Evolutionary conservation across 1,140 invertebrate genomes (phyloP).

Genomic region (Dolichoris vasculosae): DNA sequence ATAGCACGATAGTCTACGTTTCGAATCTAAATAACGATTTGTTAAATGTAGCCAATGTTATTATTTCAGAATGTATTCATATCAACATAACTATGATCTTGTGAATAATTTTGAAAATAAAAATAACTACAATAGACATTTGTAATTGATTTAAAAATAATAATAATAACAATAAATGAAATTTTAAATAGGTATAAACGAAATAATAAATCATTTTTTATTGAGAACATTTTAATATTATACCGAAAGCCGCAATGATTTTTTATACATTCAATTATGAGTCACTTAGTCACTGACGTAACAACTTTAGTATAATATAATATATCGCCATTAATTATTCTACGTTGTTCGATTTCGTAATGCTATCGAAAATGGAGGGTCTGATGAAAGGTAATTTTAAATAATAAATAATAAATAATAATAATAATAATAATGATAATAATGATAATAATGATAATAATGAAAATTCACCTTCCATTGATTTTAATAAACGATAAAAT

Average conservation of each 20-base stretch:
- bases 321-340: constrained; percentile 48
- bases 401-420: no score
- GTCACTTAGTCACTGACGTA: constrained; percentile 50
- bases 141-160: constrained; percentile 45
- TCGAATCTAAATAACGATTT: constrained; percentile 53
- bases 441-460: no score
- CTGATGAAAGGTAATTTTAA: constrained; percentile 41
- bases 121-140: constrained; percentile 52
- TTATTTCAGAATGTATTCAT: constrained; percentile 56
- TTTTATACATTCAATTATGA: constrained; percentile 49
- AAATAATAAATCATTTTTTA: constrained; percentile 38
- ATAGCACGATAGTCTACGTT: constrained; percentile 51
- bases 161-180: constrained; percentile 7
- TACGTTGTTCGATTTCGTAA: constrained; percentile 50
- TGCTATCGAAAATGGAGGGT: constrained; percentile 44
- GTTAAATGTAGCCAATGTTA: constrained; percentile 54
- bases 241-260: constrained; percentile 48
- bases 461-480: constrained; percentile 45
- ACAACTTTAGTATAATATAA: constrained; percentile 47
- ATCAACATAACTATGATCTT: constrained; percentile 54
- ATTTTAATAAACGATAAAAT: constrained; percentile 43
- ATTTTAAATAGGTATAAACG: not conserved
- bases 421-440: no score
- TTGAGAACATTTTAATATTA: constrained; percentile 53
- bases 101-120: constrained; percentile 56